Percentiles rank a stretch among this genome's conserved stretches.
phyloP scores from a whole-genome alignment of 2,113 vertebrate species.

The Rattus rattus region DNA sequence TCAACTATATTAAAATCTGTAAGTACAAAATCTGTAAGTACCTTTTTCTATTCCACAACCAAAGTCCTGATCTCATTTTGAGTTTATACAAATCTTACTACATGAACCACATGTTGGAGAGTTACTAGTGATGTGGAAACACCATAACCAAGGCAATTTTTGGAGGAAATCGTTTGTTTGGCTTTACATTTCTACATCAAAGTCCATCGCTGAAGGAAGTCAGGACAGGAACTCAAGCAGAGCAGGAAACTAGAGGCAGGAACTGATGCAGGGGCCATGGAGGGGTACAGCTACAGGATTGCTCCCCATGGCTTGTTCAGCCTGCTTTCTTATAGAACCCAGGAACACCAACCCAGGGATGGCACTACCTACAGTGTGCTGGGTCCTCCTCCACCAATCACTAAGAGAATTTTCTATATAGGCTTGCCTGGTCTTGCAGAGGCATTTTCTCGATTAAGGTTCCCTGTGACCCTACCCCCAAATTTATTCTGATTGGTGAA shows the following conservation, averaged over 20 bases:
- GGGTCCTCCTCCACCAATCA: background rate
- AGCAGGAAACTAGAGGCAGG: background rate
- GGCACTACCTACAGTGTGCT: too few species aligned
- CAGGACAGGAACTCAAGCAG: background rate
- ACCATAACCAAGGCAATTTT: background rate
- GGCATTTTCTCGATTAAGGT: background rate
- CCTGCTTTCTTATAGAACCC: background rate
- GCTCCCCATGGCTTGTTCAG: background rate
- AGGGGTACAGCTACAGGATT: background rate
- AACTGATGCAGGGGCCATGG: background rate
- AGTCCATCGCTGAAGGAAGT: background rate
- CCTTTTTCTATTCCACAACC: background rate
- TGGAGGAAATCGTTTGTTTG: background rate
- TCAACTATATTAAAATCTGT: slow-evolving; percentile 15
- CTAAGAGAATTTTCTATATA: background rate
- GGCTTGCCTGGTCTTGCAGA: background rate
- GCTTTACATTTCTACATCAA: background rate
- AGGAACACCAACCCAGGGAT: background rate
- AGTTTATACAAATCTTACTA: slow-evolving; percentile 56
- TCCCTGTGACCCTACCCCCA: background rate
- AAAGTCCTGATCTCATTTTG: slow-evolving; percentile 25
- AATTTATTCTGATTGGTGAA: too few species aligned
- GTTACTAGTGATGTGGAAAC: background rate
- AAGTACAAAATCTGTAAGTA: background rate
- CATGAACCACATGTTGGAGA: background rate